phyloP scores from a whole-genome alignment of 2,113 vertebrate genomes.

The Melierax canorus region DNA sequence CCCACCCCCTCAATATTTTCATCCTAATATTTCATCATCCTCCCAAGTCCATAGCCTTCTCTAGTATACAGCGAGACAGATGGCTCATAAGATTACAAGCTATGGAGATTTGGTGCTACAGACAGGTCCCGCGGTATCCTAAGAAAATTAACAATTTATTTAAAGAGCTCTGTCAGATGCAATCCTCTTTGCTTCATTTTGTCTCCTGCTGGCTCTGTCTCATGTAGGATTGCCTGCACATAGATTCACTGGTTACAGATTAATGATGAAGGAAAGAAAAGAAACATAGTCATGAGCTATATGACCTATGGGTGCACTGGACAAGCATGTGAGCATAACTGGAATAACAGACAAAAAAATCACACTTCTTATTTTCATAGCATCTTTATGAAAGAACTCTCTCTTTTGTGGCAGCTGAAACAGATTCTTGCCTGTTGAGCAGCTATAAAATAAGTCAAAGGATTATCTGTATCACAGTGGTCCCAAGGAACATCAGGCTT shows the following conservation, averaged over 20 bases:
- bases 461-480: neutral
- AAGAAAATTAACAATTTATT: constrained; percentile 65
- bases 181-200: constrained; percentile 60
- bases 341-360: neutral
- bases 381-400: neutral
- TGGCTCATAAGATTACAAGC: constrained; percentile 38
- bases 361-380: neutral
- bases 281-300: neutral
- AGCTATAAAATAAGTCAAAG: neutral
- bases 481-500: neutral
- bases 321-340: neutral
- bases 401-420: neutral
- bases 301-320: neutral
- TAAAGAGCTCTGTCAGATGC: constrained; percentile 58
- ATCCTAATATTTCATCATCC: constrained; percentile 2
- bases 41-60: neutral
- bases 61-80: constrained; percentile 1
- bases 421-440: neutral
- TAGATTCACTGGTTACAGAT: neutral
- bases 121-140: constrained; percentile 28
- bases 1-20: neutral
- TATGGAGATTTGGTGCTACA: constrained; percentile 36
- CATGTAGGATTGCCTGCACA: neutral
- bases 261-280: neutral
- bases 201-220: constrained; percentile 45